phyloP scores from a whole-genome alignment of 2,113 vertebrate species.

The Amphilophus citrinellus region DNA sequence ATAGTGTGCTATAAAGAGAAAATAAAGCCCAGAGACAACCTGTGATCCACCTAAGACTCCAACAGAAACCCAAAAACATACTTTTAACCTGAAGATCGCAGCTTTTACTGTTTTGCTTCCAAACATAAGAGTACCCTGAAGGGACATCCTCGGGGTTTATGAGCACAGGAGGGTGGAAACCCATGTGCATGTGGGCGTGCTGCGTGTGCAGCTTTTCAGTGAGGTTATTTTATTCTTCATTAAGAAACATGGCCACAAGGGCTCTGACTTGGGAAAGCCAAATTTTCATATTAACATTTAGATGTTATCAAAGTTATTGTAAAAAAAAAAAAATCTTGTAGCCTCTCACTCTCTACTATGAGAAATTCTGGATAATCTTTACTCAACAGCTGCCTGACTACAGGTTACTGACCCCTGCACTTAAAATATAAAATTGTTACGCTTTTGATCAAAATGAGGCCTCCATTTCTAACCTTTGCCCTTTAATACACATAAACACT shows the following conservation, averaged over 20 bases:
- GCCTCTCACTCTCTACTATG: background rate
- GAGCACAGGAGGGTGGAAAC: background rate
- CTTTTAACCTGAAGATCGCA: conserved; percentile 24
- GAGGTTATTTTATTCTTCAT: conserved; percentile 14
- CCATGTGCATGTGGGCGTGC: background rate
- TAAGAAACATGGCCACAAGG: conserved; percentile 11
- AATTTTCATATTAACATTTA: background rate
- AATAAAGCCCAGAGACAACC: background rate
- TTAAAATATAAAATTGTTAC: background rate
- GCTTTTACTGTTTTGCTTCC: conserved; percentile 17
- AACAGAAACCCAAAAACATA: background rate
- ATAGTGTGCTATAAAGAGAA: background rate
- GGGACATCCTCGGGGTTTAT: conserved; percentile 22
- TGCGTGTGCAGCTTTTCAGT: no score
- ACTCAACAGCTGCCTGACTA: background rate
- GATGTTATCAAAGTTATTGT: background rate
- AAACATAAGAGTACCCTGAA: conserved; percentile 8
- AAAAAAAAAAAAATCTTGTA: background rate
- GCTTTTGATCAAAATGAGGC: background rate
- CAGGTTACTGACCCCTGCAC: conserved; percentile 6
- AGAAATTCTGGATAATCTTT: background rate
- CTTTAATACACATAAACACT: conserved; percentile 4
- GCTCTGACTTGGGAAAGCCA: no score
- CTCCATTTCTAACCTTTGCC: background rate
- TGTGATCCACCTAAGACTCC: background rate